Evolutionary conservation across 2,797 vertebrate species (phyloP).

Genomic region (Alosa sapidissima): DNA sequence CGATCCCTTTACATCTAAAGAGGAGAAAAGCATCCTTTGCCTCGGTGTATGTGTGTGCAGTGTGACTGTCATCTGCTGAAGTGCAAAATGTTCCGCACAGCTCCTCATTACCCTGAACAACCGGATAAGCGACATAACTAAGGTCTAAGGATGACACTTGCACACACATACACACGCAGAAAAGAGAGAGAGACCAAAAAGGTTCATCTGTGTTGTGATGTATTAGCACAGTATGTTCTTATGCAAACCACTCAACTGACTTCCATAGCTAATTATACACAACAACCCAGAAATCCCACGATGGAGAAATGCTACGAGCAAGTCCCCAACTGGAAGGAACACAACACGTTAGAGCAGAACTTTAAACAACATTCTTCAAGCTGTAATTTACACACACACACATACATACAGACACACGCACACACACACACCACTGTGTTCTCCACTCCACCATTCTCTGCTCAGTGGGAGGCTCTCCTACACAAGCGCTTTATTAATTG

Average conservation of each 20-base stretch:
- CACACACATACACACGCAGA: neutral
- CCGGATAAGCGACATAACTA: constrained; percentile 28
- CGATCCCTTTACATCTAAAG: neutral
- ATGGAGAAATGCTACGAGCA: neutral
- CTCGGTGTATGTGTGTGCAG: constrained; percentile 28
- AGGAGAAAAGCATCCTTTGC: neutral
- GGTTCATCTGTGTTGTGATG: neutral
- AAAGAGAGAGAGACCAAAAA: neutral
- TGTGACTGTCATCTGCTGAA: neutral
- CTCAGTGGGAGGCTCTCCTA: neutral
- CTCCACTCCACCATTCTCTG: neutral
- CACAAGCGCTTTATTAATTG: constrained; percentile 1
- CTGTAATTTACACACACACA: neutral
- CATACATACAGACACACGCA: neutral
- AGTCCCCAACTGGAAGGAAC: neutral
- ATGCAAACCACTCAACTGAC: neutral
- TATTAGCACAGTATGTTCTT: neutral
- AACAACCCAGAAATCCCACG: neutral
- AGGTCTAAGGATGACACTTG: neutral
- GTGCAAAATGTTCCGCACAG: neutral
- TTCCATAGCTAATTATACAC: constrained; percentile 25
- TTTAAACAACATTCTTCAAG: neutral
- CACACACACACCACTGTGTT: neutral
- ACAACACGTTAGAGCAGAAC: neutral
- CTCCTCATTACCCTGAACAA: constrained; percentile 17